A percentile compares a stretch with the other conserved stretches of the same genome.
Evolutionary conservation across 2,888 invertebrate species (phyloP).

Genomic region (Palloptera scutellata): DNA sequence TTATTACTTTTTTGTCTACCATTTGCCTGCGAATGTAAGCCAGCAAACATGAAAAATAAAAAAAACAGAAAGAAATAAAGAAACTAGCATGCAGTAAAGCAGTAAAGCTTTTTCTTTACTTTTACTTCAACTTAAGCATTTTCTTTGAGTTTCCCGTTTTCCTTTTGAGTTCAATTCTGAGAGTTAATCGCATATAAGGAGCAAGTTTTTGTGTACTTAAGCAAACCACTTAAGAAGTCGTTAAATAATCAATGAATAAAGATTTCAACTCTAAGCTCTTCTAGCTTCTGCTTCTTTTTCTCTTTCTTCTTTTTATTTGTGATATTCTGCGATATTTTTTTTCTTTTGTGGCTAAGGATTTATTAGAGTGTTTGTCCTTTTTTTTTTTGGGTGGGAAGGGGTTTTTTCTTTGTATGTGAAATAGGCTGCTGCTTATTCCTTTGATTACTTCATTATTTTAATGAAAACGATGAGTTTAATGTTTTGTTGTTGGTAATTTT

Average conservation of each 20-base stretch:
- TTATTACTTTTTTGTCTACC: conserved; percentile 20
- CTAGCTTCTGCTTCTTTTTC: too few species aligned
- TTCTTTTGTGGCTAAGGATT: conserved; percentile 1
- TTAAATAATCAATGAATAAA: conserved; percentile 64
- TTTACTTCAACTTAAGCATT: background rate
- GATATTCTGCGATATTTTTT: conserved; percentile 2
- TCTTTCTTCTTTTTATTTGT: conserved; percentile 13
- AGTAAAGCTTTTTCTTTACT: background rate
- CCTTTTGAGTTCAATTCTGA: conserved; percentile 46
- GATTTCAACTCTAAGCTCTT: conserved; percentile 42
- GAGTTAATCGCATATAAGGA: conserved; percentile 56
- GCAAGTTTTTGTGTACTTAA: conserved; percentile 58
- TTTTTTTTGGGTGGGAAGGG: too few species aligned
- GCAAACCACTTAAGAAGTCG: conserved; percentile 63
- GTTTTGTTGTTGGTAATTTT: too few species aligned
- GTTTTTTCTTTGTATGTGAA: background rate
- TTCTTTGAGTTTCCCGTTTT: conserved; percentile 32
- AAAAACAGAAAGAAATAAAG: conserved; percentile 12
- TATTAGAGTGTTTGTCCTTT: background rate
- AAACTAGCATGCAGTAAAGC: background rate
- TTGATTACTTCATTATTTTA: background rate
- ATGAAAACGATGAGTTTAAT: too few species aligned
- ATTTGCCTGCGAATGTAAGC: conserved; percentile 21
- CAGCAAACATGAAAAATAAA: background rate
- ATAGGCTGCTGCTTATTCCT: background rate